Evolutionary conservation across 2,888 invertebrate genomes (phyloP).

Genomic region (Zeuzera pyrina): DNA sequence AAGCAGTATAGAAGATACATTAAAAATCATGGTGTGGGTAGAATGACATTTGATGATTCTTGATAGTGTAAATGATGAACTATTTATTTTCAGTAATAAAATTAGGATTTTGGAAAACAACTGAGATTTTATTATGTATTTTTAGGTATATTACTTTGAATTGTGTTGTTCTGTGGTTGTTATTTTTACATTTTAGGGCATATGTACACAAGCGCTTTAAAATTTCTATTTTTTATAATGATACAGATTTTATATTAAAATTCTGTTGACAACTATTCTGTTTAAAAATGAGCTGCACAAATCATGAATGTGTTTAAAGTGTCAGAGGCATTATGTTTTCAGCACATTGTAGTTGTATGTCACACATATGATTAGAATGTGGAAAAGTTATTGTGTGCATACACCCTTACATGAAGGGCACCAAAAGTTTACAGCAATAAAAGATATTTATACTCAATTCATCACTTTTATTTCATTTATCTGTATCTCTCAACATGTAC

Average conservation of each 20-base stretch:
- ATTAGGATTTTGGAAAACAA: neutral
- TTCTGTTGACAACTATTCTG: too few relatives aligned
- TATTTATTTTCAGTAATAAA: constrained; percentile 6
- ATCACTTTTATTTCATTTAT: constrained; percentile 57
- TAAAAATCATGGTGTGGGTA: constrained; percentile 90
- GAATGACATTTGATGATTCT: constrained; percentile 93
- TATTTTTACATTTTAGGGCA: neutral
- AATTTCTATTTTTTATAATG: too few relatives aligned
- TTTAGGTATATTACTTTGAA: neutral
- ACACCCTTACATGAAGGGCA: too few relatives aligned
- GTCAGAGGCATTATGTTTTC: too few relatives aligned
- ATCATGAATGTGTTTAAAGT: too few relatives aligned
- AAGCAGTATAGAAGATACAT: constrained; percentile 92
- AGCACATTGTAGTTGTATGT: too few relatives aligned
- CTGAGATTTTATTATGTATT: constrained; percentile 2
- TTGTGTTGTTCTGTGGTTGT: neutral
- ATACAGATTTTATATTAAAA: too few relatives aligned
- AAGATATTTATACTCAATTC: constrained; percentile 60
- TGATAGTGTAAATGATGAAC: constrained; percentile 37
- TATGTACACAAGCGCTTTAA: too few relatives aligned
- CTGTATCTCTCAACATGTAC: constrained; percentile 60
- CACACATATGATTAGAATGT: too few relatives aligned
- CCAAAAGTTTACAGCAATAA: constrained; percentile 21
- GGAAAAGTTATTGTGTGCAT: too few relatives aligned
- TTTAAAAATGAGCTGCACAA: too few relatives aligned